Conservation (phyloP, 2,888 invertebrate species). For the Myopa testacea region DNA sequence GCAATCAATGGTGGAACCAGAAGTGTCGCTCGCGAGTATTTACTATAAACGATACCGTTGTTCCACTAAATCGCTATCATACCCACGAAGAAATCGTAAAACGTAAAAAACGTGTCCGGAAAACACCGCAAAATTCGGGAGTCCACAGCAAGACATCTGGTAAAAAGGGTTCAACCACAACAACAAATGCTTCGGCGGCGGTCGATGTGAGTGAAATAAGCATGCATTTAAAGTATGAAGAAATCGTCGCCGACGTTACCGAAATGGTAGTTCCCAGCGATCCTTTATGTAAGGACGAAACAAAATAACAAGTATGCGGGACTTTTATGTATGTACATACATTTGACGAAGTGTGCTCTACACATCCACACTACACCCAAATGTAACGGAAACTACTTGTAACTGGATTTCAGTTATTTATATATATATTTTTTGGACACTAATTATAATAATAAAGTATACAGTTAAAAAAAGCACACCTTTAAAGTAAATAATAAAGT, state of each 20-base stretch:
- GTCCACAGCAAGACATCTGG: neutral
- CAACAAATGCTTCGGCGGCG: conserved; percentile 41
- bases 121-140: conserved; percentile 46
- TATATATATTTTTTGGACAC: too few relatives aligned
- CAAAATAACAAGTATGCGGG: conserved; percentile 17
- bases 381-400: neutral
- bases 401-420: conserved; percentile 2
- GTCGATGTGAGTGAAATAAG: conserved; percentile 54
- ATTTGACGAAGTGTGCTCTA: neutral
- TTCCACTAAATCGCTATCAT: conserved; percentile 67
- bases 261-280: conserved; percentile 53
- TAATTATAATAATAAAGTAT: too few relatives aligned
- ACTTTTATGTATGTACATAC: neutral
- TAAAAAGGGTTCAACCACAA: conserved; percentile 10
- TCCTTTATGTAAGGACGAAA: conserved; percentile 18
- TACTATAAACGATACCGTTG: conserved; percentile 65
- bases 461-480: too few relatives aligned
- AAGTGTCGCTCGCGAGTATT: conserved; percentile 68
- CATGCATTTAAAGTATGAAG: conserved; percentile 66
- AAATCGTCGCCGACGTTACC: conserved; percentile 66
- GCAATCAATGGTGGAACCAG: conserved; percentile 69
- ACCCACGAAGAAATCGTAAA: conserved; percentile 68
- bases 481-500: too few relatives aligned
- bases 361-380: neutral
- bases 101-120: conserved; percentile 66